Evolutionary conservation across 2,888 invertebrate genomes (phyloP).

Genomic region (Drosophila trichaetosa): DNA sequence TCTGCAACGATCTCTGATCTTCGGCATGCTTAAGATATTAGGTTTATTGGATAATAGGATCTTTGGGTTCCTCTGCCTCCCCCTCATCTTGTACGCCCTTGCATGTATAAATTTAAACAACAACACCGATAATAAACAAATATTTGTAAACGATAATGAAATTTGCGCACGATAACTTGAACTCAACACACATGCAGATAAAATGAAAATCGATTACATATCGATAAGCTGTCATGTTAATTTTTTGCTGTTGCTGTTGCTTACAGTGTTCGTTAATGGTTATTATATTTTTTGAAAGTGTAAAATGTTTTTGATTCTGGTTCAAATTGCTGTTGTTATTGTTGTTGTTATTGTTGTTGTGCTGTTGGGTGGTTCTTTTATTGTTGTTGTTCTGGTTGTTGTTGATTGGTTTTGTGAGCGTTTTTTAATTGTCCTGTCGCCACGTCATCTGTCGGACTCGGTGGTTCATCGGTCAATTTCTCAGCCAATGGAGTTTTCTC

Average conservation of each 20-base stretch:
- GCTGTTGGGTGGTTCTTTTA: constrained; percentile 40
- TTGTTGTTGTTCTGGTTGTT: constrained; percentile 47
- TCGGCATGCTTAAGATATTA: not conserved
- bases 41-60: not conserved
- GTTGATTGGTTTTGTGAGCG: constrained; percentile 48
- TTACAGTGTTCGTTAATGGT: constrained; percentile 69
- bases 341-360: constrained; percentile 44
- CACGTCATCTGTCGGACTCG: constrained; percentile 67
- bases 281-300: constrained; percentile 44
- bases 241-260: constrained; percentile 57
- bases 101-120: constrained; percentile 13
- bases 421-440: constrained; percentile 67
- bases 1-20: not conserved
- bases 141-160: constrained; percentile 32
- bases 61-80: not conserved
- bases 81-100: not conserved
- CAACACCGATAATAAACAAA: constrained; percentile 45
- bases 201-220: constrained; percentile 53
- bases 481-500: constrained; percentile 76
- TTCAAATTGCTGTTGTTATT: constrained; percentile 41
- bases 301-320: constrained; percentile 59
- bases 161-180: constrained; percentile 41
- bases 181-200: constrained; percentile 59
- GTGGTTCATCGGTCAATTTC: constrained; percentile 70
- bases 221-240: constrained; percentile 60